Percentiles rank a stretch among this genome's conserved stretches.
Evolutionary conservation across 2,113 vertebrate genomes (phyloP).

Genomic region (Bagarius yarrelli): DNA sequence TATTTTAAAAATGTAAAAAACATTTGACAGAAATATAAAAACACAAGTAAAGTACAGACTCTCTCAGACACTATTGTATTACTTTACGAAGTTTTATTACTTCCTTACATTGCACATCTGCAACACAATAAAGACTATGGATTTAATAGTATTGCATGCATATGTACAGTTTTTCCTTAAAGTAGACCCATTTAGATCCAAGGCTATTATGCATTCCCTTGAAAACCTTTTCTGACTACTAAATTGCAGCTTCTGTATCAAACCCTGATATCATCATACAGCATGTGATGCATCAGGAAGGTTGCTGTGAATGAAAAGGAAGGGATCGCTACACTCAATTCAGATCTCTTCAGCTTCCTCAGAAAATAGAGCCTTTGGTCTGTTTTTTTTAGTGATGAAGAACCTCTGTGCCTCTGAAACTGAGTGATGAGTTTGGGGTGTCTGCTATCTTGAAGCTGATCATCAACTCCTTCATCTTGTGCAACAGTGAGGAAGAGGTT

Average conservation of each 20-base stretch:
- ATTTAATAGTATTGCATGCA: no score
- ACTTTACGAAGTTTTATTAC: no score
- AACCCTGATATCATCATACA: background rate
- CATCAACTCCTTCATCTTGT: background rate
- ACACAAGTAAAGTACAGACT: no score
- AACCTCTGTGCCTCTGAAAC: background rate
- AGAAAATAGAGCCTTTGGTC: background rate
- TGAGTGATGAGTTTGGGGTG: background rate
- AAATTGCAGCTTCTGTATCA: background rate
- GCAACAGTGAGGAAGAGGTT: background rate
- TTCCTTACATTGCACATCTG: no score
- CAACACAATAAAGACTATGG: no score
- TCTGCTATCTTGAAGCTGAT: background rate
- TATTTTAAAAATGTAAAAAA: no score
- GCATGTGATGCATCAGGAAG: background rate
- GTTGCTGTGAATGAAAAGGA: background rate
- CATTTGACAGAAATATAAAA: no score
- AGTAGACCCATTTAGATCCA: slow-evolving; percentile 4
- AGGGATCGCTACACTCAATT: background rate
- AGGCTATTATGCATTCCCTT: background rate
- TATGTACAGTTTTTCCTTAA: background rate
- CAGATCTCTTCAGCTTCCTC: background rate
- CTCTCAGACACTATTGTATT: no score
- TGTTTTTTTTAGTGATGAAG: background rate
- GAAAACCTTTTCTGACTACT: background rate